phyloP scores from a whole-genome alignment of 1,140 invertebrate species.

The Triops longicaudatus region DNA sequence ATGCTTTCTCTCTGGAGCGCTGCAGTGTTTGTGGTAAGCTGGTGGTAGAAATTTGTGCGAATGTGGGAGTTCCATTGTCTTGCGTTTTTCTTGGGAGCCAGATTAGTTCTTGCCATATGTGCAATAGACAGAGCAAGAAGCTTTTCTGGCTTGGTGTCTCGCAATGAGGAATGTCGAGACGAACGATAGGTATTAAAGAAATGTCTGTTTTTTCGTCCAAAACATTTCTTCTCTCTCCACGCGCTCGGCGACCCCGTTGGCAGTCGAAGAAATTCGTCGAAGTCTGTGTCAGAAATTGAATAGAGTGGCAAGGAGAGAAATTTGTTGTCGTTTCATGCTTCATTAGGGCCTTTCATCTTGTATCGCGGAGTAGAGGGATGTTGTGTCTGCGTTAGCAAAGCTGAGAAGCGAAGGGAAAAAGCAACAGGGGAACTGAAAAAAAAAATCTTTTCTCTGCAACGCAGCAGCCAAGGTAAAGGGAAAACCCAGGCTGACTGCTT shows the following conservation, averaged over 20 bases:
- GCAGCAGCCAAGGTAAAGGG: not conserved
- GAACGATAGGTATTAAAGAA: not conserved
- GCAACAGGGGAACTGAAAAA: not conserved
- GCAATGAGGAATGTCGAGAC: not conserved
- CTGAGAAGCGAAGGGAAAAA: not conserved
- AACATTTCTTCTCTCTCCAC: not conserved
- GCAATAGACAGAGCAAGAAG: not conserved
- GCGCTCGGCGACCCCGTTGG: not conserved
- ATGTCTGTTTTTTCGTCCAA: slow-evolving; percentile 3
- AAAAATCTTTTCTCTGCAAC: not conserved
- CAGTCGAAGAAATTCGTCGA: not conserved
- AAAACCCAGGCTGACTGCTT: not conserved
- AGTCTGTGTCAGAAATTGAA: slow-evolving; percentile 8
- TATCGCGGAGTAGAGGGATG: not conserved
- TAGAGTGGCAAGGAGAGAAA: not conserved
- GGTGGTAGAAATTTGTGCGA: not conserved
- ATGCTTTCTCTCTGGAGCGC: no score
- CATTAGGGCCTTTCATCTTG: slow-evolving; percentile 8
- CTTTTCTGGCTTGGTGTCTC: not conserved
- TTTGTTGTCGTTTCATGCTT: slow-evolving; percentile 12
- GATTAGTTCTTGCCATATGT: not conserved
- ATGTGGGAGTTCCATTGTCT: not conserved
- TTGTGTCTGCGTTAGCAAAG: not conserved
- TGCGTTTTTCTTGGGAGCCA: not conserved
- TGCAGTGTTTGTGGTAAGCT: not conserved